A percentile compares a stretch with the other conserved stretches of the same genome.
Evolutionary conservation across 1,140 invertebrate genomes (phyloP).

Genomic region (Harlomillsia oculata): DNA sequence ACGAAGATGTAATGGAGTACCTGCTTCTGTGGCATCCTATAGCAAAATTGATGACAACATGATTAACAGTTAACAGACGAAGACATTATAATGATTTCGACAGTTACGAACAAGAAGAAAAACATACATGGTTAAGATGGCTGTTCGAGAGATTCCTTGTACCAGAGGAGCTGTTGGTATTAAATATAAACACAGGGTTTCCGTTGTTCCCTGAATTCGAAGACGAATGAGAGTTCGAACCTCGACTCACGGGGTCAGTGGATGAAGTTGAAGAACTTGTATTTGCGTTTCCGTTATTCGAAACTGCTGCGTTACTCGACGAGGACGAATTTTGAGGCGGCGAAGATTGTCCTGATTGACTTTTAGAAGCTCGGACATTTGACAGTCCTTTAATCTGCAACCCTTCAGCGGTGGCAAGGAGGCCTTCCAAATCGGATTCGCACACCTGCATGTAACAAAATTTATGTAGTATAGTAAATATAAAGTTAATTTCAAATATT

Average conservation of each 20-base stretch:
- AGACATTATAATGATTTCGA: too few species aligned
- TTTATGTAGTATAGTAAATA: background rate
- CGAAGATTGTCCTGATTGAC: slow-evolving; percentile 30
- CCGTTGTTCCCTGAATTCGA: background rate
- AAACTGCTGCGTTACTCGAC: background rate
- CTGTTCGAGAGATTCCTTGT: background rate
- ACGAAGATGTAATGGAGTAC: slow-evolving; percentile 19
- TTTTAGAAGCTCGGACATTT: slow-evolving; percentile 38
- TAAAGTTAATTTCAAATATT: background rate
- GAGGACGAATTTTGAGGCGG: slow-evolving; percentile 3
- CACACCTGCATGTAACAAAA: slow-evolving; percentile 32
- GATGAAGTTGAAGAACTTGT: background rate
- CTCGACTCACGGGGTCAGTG: background rate
- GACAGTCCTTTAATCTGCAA: slow-evolving; percentile 45
- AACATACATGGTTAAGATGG: too few species aligned
- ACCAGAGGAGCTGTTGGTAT: background rate
- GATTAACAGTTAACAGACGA: too few species aligned
- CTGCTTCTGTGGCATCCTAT: background rate
- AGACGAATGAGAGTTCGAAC: background rate
- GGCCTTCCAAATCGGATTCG: slow-evolving; percentile 40
- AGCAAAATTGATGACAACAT: too few species aligned
- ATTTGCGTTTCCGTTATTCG: background rate
- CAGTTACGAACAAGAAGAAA: too few species aligned
- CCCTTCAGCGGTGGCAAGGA: slow-evolving; percentile 42
- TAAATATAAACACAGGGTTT: too few species aligned